Evolutionary conservation across 2,113 vertebrate genomes (phyloP), one percentile per base, ranked within the genome.

Genomic region (Syngnathus typhle): DNA sequence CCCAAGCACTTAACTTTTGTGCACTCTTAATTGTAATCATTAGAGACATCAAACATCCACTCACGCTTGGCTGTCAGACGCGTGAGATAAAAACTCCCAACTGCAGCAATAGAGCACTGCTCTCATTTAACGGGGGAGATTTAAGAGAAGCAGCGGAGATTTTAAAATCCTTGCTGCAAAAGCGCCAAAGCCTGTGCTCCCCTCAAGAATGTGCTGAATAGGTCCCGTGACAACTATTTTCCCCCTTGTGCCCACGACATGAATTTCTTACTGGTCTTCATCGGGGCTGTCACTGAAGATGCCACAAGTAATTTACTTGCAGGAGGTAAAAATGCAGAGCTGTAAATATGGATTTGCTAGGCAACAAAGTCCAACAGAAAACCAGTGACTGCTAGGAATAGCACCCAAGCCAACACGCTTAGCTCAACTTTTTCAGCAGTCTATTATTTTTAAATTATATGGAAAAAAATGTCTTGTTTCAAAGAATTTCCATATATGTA

Each of bases 141-240:
- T 72, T 75, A 51, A 70, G 39, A 60, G 71, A n/a, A 66, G 56
- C 46, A 65, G 55, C 64, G 69, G 66, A 69, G 61, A 65, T 76
- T 76, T 77, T 21, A 56, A 79, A 73, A 73, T 49, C 65, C 67
- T 75, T 72, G 74, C 68, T 67, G 61, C 46, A 47, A 37, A 67
- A 69, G 51, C 67, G 68, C 72, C 61, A 55, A 69, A 37, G 37
- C 55, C 64, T 61, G 64, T 43, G 23, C 62, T 66, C 76, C 78
- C 72, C 79, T 78, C 71, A 83, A 84, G 80, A 87, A 87, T 85
- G 83, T 67, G 60, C 70, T 37, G 58, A 65, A 66, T 18, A 37
- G 60, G 70, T 39, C 21, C 56, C 62, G 65, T 74, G 64, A 78
- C 5, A 43, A 47, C 60, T 41, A 19, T 5, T 13, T 15, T 9